Percentiles rank a stretch among this genome's conserved stretches.
These are phyloP conservation scores for Stenichneumon culpator DNA, from an alignment of 2,888 invertebrate genomes.

Conservation along the genomic window DNA sequence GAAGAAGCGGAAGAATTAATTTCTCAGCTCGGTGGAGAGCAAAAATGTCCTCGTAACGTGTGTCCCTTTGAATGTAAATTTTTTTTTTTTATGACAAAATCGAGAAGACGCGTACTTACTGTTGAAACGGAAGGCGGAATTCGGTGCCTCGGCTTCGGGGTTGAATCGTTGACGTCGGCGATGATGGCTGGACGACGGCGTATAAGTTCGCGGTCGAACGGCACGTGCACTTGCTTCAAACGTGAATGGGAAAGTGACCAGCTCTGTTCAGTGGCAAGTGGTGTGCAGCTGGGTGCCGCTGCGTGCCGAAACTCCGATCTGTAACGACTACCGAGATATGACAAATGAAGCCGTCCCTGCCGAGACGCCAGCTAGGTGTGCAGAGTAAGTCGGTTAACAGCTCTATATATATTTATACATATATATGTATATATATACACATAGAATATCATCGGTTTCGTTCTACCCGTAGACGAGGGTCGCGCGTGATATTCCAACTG, in stretches of 20 bases:
- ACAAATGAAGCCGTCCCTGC: not conserved
- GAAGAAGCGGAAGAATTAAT: not conserved
- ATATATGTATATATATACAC: too few species aligned
- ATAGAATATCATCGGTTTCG: not conserved
- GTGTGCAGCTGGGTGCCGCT: slow-evolving; percentile 2
- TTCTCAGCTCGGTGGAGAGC: not conserved
- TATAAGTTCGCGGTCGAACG: slow-evolving; percentile 12
- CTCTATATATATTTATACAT: too few species aligned
- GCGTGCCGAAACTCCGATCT: slow-evolving; percentile 4
- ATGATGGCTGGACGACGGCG: slow-evolving; percentile 5
- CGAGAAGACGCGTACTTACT: not conserved
- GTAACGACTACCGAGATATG: slow-evolving; percentile 7
- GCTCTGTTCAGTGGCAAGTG: not conserved
- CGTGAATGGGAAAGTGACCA: slow-evolving; percentile 65
- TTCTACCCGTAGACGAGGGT: not conserved
- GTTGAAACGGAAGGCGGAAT: not conserved
- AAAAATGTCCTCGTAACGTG: not conserved
- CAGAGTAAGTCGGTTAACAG: too few species aligned
- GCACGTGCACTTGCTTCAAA: slow-evolving; percentile 63
- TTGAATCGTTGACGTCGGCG: not conserved
- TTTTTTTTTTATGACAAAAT: not conserved
- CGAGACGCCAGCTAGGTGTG: too few species aligned
- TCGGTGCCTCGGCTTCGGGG: not conserved
- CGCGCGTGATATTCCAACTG: slow-evolving; percentile 7
- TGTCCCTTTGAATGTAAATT: not conserved